Conservation (phyloP, 2,888 invertebrate species). For the Lottia scabra region DNA sequence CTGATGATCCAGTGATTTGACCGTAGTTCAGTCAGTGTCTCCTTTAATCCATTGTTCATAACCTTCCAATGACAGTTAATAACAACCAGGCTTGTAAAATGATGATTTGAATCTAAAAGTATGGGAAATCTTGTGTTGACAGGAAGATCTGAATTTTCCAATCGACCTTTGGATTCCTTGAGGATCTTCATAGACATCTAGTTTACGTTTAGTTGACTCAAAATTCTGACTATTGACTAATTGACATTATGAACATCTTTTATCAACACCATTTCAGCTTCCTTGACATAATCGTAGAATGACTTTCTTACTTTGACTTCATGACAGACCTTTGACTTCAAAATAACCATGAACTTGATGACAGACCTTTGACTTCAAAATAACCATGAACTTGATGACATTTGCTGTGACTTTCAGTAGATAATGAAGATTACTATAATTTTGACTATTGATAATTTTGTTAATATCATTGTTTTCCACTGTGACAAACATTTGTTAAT, state of each 20-base stretch:
- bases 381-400: background rate
- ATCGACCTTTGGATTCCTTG: background rate
- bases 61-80: background rate
- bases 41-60: background rate
- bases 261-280: background rate
- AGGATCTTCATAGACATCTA: conserved; percentile 2
- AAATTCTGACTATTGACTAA: background rate
- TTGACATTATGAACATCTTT: background rate
- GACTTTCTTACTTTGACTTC: background rate
- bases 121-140: background rate
- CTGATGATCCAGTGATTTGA: background rate
- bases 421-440: background rate
- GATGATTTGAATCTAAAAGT: background rate
- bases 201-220: background rate
- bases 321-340: background rate
- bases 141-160: background rate
- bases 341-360: background rate
- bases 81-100: background rate
- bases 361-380: background rate
- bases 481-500: background rate
- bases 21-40: background rate
- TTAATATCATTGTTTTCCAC: background rate
- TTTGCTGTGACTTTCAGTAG: background rate
- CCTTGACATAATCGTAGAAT: background rate
- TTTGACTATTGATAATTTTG: background rate